phyloP scores from a whole-genome alignment of 1,140 invertebrate species.

The Psilanteris sp. region DNA sequence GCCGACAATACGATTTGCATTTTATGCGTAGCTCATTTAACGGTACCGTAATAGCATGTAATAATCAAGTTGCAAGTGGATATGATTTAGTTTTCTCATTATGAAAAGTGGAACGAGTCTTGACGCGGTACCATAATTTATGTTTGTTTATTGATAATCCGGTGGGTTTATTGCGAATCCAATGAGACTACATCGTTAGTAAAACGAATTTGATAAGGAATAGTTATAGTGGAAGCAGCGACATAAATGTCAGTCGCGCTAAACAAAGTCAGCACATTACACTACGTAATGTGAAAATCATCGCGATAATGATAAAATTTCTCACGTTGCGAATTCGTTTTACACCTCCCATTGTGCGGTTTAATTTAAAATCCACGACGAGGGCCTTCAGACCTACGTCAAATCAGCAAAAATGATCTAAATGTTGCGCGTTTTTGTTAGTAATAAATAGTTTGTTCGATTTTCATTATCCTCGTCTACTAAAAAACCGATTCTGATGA shows the following conservation, averaged over 20 bases:
- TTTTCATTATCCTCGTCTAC: neutral
- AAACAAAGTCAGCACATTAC: conserved; percentile 23
- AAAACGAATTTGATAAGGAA: conserved; percentile 32
- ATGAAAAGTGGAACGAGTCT: conserved; percentile 47
- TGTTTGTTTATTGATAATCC: conserved; percentile 55
- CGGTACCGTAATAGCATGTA: conserved; percentile 37
- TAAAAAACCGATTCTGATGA: neutral
- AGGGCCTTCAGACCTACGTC: conserved; percentile 21
- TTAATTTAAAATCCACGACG: conserved; percentile 13
- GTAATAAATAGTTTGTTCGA: neutral
- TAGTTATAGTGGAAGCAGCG: conserved; percentile 24
- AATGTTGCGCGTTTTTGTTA: too few species aligned
- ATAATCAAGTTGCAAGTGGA: conserved; percentile 31
- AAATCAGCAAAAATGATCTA: conserved; percentile 4
- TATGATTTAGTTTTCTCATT: conserved; percentile 49
- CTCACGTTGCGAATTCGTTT: conserved; percentile 38
- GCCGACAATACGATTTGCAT: conserved; percentile 50
- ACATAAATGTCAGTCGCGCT: conserved; percentile 32
- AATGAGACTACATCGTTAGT: conserved; percentile 22
- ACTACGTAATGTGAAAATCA: conserved; percentile 24
- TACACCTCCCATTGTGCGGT: conserved; percentile 9
- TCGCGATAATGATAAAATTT: conserved; percentile 39
- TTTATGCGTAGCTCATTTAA: conserved; percentile 42
- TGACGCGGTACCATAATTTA: conserved; percentile 29
- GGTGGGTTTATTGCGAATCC: conserved; percentile 14